These are phyloP conservation scores for Lepus timidus DNA, from an alignment of 2,113 vertebrate genomes.

Conservation along the genomic window DNA sequence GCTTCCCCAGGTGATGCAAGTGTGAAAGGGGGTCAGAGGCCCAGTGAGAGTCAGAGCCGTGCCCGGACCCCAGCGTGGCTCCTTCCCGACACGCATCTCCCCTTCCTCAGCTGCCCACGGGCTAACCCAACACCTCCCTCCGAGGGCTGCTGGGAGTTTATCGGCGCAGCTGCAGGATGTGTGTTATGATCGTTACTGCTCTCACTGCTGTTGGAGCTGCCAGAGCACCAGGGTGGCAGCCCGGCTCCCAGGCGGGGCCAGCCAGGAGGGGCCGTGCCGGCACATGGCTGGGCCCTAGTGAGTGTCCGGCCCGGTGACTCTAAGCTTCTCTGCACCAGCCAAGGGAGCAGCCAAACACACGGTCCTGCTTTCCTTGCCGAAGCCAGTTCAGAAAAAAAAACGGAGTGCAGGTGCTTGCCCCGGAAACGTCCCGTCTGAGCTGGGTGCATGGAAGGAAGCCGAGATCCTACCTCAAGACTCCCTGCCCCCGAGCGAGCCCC, in stretches of 20 bases:
- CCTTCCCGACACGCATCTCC: background rate
- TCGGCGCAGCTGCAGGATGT: background rate
- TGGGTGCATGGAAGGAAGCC: background rate
- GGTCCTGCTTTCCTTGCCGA: background rate
- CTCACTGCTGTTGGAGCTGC: background rate
- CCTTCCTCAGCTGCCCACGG: background rate
- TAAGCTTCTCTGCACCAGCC: background rate
- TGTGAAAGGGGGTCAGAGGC: background rate
- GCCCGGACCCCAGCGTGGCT: background rate
- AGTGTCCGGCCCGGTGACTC: background rate
- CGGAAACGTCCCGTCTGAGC: conserved; percentile 52
- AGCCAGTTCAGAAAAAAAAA: background rate
- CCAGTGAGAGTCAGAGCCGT: background rate
- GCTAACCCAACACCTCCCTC: background rate
- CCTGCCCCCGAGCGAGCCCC: background rate
- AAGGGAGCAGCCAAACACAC: background rate
- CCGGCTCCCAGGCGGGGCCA: background rate
- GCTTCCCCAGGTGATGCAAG: background rate
- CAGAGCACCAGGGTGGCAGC: background rate
- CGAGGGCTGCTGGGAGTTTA: background rate
- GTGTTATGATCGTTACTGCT: background rate
- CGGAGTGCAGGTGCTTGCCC: conserved; percentile 9
- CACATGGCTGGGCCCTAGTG: background rate
- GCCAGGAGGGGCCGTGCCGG: background rate
- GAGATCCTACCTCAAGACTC: background rate